A percentile compares a stretch with the other conserved stretches of the same genome.
These are phyloP conservation scores for Podarcis cretensis DNA, from an alignment of 2,113 vertebrate species.

Conservation along the genomic window DNA sequence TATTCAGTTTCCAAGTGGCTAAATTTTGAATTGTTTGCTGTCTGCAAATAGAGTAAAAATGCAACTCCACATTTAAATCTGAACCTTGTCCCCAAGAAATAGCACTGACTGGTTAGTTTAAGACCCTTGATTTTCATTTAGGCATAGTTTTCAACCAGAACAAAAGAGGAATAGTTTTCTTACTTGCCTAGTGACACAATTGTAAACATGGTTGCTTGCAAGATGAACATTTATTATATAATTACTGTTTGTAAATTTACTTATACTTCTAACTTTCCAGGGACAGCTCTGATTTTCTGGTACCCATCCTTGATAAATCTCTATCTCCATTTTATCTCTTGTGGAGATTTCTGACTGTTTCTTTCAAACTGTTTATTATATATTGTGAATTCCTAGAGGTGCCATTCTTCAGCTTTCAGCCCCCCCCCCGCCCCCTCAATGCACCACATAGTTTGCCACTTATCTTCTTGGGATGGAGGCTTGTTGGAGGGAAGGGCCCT, in stretches of 20 bases:
- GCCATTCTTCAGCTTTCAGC: neutral
- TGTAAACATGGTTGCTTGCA: constrained; percentile 35
- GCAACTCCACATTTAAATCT: constrained; percentile 31
- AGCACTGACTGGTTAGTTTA: constrained; percentile 59
- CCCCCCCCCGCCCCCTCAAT: neutral
- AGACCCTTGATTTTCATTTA: constrained; percentile 64
- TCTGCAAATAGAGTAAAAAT: constrained; percentile 24
- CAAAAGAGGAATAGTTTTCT: constrained; percentile 63
- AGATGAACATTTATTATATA: constrained; percentile 8
- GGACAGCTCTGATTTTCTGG: neutral
- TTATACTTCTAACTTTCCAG: neutral
- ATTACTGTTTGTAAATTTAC: neutral
- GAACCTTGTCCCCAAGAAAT: constrained; percentile 53
- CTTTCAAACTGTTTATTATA: neutral
- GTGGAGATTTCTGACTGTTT: too few relatives aligned
- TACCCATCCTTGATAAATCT: neutral
- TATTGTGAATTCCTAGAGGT: neutral
- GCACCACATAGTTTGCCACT: neutral
- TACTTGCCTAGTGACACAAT: constrained; percentile 63
- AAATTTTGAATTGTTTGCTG: constrained; percentile 44
- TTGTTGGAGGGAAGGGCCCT: too few relatives aligned
- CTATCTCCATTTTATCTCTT: neutral
- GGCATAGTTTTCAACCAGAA: constrained; percentile 55
- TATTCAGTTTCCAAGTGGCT: constrained; percentile 57
- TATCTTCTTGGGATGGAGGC: too few relatives aligned